Conservation (phyloP, 2,113 vertebrate species). For the Corythoichthys haematopterus region DNA sequence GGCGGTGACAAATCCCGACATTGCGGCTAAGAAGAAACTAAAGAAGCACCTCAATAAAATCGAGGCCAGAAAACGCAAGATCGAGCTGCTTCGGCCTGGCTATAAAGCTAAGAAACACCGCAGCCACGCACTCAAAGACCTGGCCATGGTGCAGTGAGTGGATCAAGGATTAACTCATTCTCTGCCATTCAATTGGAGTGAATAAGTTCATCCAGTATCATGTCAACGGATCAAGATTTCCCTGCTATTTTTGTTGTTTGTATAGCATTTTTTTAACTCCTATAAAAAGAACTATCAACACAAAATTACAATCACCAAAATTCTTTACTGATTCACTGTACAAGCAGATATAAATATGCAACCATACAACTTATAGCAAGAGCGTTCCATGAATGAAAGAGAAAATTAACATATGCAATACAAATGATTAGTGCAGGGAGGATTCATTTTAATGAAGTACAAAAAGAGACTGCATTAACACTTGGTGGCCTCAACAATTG, state of each 20-base stretch:
- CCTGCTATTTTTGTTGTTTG: constrained; percentile 31
- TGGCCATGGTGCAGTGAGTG: constrained; percentile 84
- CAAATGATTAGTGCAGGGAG: constrained; percentile 12
- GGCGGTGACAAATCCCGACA: constrained; percentile 90
- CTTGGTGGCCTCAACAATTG: constrained; percentile 8
- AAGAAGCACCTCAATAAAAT: constrained; percentile 92
- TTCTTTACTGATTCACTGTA: constrained; percentile 66
- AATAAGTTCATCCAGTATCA: background rate
- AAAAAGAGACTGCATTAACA: constrained; percentile 52
- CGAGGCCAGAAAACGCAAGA: constrained; percentile 90
- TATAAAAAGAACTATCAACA: constrained; percentile 6
- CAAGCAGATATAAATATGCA: constrained; percentile 75
- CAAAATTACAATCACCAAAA: constrained; percentile 33
- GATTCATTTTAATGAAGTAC: constrained; percentile 23
- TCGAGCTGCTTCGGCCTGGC: constrained; percentile 79
- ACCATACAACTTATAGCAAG: constrained; percentile 55
- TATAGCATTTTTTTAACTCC: constrained; percentile 21
- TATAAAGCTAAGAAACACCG: constrained; percentile 87
- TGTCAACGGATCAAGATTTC: background rate
- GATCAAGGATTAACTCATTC: background rate
- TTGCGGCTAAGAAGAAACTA: constrained; percentile 90
- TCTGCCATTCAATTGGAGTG: too few species aligned
- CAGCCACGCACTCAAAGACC: constrained; percentile 76
- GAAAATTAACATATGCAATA: constrained; percentile 24
- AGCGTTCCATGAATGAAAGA: constrained; percentile 50